Percentiles rank a stretch among this genome's conserved stretches.
Conservation (phyloP, 2,888 invertebrate species). For the Metacarcinus magister region DNA sequence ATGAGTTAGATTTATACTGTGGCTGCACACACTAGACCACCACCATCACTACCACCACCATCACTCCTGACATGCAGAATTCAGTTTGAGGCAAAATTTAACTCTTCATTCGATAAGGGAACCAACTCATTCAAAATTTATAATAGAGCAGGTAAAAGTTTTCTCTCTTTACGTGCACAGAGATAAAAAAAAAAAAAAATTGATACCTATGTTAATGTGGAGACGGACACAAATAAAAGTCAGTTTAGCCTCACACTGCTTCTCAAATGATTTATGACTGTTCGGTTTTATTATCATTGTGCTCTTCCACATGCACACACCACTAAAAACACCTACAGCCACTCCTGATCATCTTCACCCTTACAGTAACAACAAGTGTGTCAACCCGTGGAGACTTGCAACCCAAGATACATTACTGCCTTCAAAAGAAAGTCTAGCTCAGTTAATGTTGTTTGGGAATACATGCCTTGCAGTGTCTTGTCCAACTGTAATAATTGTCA, state of each 20-base stretch:
- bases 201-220: not conserved
- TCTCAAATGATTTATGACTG: not conserved
- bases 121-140: not conserved
- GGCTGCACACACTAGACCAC: not conserved
- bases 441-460: not conserved
- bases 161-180: not conserved
- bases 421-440: not conserved
- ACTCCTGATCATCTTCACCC: not conserved
- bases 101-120: not conserved
- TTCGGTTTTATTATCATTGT: not conserved
- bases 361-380: not conserved
- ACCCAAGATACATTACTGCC: not conserved
- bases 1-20: not conserved
- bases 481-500: not conserved
- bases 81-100: not conserved
- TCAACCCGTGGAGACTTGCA: not conserved
- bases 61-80: not conserved
- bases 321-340: not conserved
- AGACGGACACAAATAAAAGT: not conserved
- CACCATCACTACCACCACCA: not conserved
- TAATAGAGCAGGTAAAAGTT: not conserved
- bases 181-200: too few relatives aligned
- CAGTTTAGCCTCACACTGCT: not conserved
- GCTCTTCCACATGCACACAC: not conserved
- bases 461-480: constrained; percentile 48